Evolutionary conservation across 2,113 vertebrate genomes (phyloP), one percentile per base, ranked within the genome.

Genomic region (Prunella fulvescens): DNA sequence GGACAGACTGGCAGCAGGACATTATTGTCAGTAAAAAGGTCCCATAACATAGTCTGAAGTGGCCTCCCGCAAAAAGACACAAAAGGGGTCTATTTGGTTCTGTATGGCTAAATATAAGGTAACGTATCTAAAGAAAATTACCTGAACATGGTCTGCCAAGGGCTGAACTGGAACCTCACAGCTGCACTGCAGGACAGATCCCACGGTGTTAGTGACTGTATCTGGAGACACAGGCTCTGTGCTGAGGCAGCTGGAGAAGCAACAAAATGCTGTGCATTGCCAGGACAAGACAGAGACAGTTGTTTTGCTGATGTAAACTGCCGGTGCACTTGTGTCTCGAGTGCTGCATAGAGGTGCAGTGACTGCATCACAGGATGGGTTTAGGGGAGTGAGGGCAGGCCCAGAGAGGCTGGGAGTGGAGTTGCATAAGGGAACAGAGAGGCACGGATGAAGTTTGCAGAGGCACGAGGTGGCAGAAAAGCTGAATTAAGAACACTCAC

Each of bases 191-290:
- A 23, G 60, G 56, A 53, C 9, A n/a, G 11, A 44, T 15, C 37
- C 20, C 35, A 11, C 4, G 24, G 19, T 53, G 24, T 10, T 26
- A 15, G 10, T 11, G 47, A 25, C 28, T 17, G 19, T 35, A 19
- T 12, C 56, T 35, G 61, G 35, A 73, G 47, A 33, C 35, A 35
- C 0, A 6, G 54, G 26, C 15, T 62, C 29, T 2, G 2, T 3
- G 14, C 17, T 24, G 11, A 25, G 47, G 35, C 51, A 58, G 50
- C 10, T 9, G 25, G 37, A 70, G 78, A n/a, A 40, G 50, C 14
- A 24, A 24, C 12, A 10, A 14, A 24, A 19, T 8, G 58, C 35
- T 3, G 0, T 6, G 17, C 3, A 2, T 9, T 31, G 57, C 28
- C 53, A 22, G 40, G 17, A 12, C 8, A 11, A 50, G 33, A 70